phyloP scores from a whole-genome alignment of 2,888 invertebrate species.

The Helleia helle region DNA sequence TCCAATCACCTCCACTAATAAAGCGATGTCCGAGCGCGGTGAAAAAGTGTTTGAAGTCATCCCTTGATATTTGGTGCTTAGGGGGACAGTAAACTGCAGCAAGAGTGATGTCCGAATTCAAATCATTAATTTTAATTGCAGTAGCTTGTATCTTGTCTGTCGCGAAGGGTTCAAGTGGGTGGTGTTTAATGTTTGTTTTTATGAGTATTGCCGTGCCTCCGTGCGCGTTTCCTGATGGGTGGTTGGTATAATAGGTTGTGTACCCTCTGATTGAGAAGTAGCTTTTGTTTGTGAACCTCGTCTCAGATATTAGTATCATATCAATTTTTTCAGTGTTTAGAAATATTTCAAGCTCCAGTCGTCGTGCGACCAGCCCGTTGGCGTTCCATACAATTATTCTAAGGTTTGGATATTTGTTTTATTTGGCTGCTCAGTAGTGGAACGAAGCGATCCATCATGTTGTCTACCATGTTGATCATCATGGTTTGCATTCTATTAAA shows the following conservation, averaged over 20 bases:
- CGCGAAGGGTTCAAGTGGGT: not conserved
- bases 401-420: not conserved
- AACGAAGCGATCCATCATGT: not conserved
- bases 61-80: not conserved
- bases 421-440: not conserved
- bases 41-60: not conserved
- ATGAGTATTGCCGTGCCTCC: not conserved
- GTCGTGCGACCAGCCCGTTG: conserved; percentile 5
- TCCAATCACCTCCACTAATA: conserved; percentile 17
- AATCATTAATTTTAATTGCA: not conserved
- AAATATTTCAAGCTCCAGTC: conserved; percentile 9
- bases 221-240: not conserved
- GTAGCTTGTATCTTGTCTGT: conserved; percentile 3
- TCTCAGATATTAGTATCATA: conserved; percentile 9
- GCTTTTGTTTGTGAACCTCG: not conserved
- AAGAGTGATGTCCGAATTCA: not conserved
- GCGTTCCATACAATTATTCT: conserved; percentile 11
- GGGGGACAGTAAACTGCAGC: not conserved
- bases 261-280: not conserved
- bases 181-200: not conserved
- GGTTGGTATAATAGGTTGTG: not conserved
- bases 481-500: not conserved
- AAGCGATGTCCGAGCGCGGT: not conserved
- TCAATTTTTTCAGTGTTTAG: conserved; percentile 7
- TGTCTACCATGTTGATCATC: not conserved